phyloP scores from a whole-genome alignment of 2,797 vertebrate genomes.

The Lacerta viridis region DNA sequence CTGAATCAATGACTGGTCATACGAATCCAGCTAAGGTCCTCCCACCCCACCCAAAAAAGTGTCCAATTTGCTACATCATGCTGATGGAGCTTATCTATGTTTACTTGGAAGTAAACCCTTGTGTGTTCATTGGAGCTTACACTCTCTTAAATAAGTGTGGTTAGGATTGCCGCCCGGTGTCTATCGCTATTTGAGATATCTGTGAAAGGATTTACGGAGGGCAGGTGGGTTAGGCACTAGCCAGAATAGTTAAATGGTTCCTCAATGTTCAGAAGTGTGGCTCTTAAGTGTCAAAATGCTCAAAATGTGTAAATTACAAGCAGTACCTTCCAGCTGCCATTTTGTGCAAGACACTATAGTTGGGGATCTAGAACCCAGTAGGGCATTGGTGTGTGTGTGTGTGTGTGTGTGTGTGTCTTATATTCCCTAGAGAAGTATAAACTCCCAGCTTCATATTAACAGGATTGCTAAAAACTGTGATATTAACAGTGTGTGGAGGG shows the following conservation, averaged over 20 bases:
- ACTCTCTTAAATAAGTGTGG: too few species aligned
- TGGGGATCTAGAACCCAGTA: accelerated
- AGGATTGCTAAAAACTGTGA: background rate
- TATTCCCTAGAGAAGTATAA: background rate
- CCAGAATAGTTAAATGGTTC: background rate
- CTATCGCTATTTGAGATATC: too few species aligned
- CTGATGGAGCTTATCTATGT: background rate
- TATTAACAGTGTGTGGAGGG: background rate
- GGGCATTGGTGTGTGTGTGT: too few species aligned
- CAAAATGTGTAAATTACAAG: accelerated
- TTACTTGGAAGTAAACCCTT: background rate
- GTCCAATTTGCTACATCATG: background rate
- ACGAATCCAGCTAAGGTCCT: background rate
- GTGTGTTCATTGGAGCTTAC: background rate
- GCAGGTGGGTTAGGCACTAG: background rate
- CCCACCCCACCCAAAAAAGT: too few species aligned
- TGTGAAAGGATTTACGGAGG: too few species aligned
- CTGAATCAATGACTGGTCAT: background rate
- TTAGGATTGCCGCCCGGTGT: background rate
- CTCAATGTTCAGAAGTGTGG: background rate
- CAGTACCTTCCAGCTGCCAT: background rate
- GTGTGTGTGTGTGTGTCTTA: too few species aligned
- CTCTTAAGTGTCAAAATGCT: background rate
- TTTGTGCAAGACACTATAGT: background rate
- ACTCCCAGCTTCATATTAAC: background rate